Base-by-base conservation (phyloP, 2,113 vertebrate genomes). In the Triplophysa dalaica region DNA sequence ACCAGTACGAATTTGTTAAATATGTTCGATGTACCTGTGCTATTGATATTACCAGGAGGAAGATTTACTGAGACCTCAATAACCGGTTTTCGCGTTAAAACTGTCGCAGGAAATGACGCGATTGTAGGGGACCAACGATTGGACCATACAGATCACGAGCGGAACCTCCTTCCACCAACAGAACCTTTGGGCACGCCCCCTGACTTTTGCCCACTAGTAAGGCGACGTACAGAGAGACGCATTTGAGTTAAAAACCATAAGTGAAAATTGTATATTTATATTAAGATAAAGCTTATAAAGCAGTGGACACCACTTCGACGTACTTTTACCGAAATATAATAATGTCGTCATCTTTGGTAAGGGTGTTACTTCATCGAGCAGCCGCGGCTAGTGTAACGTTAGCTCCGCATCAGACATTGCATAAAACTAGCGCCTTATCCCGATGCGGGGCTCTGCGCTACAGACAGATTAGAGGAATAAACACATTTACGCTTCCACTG, bases 291-390 rank as follows among this genome's bases (percentile, higher is more conserved):
- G 33, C 0, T 33, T 19, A 65, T 75, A 19, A 24, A 38, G 45
- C 17, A 3, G 38, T n/a, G 43, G 22, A 24, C 45, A 41, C 19
- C 17, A 63, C 7, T 33, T 65, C 9, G 0, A 2, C 4, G 2
- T 10, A 12, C 16, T 26, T 24, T 33, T 8, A 48, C 21, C 12
- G 50, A 50, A 43, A 33, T 21, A 65, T 54, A 16, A 33, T 24
- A 64, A 76, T 76, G 74, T 65, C 62, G 24, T 43, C 61, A 29
- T 76, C 43, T 76, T 17, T 64, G 14, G 8, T 65, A 16, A 54
- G 61, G 54, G 61, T 33, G 43, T 65, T 76, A 21, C 19, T 76
- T 17, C 43, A 54, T 43, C 74, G 61, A 54, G 61, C 61, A 26
- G 26, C 74, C 65, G 24, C 38, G 1, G n/a, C 12, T 22, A 45